These are phyloP conservation scores for Pantelozetes paolii DNA, from an alignment of 2,888 invertebrate species.

Conservation along the genomic window DNA sequence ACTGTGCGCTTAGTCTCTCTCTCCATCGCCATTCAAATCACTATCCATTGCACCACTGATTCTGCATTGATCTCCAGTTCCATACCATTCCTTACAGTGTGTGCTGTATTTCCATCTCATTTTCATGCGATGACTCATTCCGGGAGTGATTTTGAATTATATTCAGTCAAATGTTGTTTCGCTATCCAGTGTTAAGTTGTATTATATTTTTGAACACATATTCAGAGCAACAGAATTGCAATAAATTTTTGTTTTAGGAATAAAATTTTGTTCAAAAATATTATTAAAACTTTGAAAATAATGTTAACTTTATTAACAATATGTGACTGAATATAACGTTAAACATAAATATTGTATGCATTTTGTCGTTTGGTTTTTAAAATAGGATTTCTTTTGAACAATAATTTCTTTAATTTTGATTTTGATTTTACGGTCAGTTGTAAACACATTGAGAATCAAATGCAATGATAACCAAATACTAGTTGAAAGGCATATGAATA, in stretches of 20 bases:
- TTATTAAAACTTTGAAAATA: no score
- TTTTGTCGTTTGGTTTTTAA: no score
- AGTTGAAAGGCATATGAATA: neutral
- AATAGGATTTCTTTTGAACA: no score
- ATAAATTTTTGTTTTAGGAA: no score
- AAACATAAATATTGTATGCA: no score
- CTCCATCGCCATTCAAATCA: neutral
- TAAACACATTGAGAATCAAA: no score
- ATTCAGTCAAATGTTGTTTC: conserved; percentile 15
- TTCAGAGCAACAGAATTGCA: neutral
- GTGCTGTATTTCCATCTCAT: conserved; percentile 29
- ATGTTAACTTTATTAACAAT: no score
- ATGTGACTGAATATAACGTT: no score
- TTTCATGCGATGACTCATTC: conserved; percentile 35
- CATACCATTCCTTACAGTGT: neutral
- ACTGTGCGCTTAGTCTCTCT: neutral
- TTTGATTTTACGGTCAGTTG: no score
- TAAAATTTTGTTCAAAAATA: no score
- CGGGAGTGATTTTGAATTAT: conserved; percentile 12
- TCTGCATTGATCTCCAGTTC: neutral
- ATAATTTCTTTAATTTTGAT: no score
- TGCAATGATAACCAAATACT: no score
- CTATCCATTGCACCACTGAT: neutral
- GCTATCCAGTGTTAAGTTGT: conserved; percentile 23
- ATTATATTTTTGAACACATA: neutral